These are phyloP conservation scores for Phytoseiulus persimilis DNA, from an alignment of 2,888 invertebrate genomes.

Conservation along the genomic window DNA sequence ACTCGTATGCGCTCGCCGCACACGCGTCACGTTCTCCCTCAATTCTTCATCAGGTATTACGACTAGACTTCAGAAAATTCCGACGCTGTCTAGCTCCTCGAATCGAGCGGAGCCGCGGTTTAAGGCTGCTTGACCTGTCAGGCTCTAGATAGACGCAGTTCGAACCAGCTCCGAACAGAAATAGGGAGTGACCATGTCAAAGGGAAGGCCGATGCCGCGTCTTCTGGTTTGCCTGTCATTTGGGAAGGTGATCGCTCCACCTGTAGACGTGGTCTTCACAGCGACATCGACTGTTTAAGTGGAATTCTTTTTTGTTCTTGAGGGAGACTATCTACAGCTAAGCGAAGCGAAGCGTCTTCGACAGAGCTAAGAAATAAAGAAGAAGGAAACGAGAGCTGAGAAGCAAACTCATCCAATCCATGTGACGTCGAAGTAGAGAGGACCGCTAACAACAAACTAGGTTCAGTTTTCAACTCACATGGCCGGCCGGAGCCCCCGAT, in stretches of 20 bases:
- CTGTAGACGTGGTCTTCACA: too few relatives aligned
- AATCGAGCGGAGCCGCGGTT: neutral
- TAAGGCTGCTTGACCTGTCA: neutral
- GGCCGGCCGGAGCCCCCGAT: neutral
- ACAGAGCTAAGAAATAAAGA: too few relatives aligned
- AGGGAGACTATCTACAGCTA: too few relatives aligned
- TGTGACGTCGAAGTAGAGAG: neutral
- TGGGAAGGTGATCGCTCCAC: too few relatives aligned
- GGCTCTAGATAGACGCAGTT: neutral
- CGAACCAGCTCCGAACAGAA: neutral
- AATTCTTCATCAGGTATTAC: neutral
- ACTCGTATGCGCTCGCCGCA: neutral
- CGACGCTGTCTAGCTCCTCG: neutral
- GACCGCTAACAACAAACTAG: slow-evolving; percentile 5
- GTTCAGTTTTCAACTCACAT: neutral
- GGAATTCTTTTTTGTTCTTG: too few relatives aligned
- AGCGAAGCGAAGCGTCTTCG: too few relatives aligned
- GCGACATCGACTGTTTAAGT: too few relatives aligned
- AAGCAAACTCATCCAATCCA: neutral
- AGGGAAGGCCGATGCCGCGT: too few relatives aligned
- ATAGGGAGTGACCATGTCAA: neutral
- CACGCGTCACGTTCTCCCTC: neutral
- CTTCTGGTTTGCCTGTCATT: too few relatives aligned
- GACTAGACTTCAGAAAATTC: neutral
- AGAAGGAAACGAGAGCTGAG: neutral